Base-by-base conservation (phyloP, 2,888 invertebrate genomes). In the Invenusta paracnida region DNA sequence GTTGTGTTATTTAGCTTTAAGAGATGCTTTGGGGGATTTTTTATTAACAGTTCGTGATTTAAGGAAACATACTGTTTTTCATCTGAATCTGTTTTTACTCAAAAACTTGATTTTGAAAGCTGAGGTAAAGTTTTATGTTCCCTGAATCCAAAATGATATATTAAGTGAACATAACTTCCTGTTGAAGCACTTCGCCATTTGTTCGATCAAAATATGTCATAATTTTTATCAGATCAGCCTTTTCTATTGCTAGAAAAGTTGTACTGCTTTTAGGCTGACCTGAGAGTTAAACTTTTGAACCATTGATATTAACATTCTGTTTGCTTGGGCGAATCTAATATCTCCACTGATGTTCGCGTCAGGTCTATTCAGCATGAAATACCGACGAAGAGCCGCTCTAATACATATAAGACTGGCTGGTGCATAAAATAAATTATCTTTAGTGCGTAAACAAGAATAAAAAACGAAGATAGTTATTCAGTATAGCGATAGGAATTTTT, bases 31-130 rank as follows among this genome's bases (percentile, higher is more conserved):
- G 29, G 29, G n/a, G n/a, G 1, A 82, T 82, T 82, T 82, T 82
- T 82, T 23, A 13, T 11, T 82, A 82, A 25, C 82, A 82, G 17
- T 82, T 82, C 29, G 27, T 82, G 82, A 82, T 82, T 82, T 82
- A 82, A 29, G 29, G 82, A 5, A 28, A 82, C 29, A 30, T 29
- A 82, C 29, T 30, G 5, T 28, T 30, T 82, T n/a, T 25, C 29
- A 11, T 28, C 29, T 28, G 82, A 82, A 30, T 30, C 11, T 2
- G 29, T 28, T 28, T 2, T 27, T 11, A 82, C 29, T 11, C 30
- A 11, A 82, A 82, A 82, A 82, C 13, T 27, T 11, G 17, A 11
- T 30, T 28, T 82, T 30, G 82, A 29, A 13, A 82, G 30, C 11
- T 82, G 82, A 13, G 82, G 23, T 17, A 82, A 23, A 28, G 82